Base-by-base conservation (phyloP, 2,888 invertebrate species). In the Meliscaeva auricollis region DNA sequence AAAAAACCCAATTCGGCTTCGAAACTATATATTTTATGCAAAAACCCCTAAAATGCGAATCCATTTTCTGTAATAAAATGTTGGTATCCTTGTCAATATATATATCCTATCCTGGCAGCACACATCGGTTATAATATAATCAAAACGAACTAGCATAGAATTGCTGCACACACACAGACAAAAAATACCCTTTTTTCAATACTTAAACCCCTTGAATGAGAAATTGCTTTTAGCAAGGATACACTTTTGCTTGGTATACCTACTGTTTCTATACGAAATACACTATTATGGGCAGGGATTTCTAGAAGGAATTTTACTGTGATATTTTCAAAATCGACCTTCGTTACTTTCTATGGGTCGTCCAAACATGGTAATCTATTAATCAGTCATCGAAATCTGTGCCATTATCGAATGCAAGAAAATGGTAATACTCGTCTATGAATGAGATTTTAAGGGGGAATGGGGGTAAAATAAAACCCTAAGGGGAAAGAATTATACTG, bases 351-450 rank as follows among this genome's bases (percentile, higher is more conserved):
- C 66, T 68, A 68, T 68, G 44, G 54, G 38, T 35, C 73, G 73
- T 74, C 79, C 79, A 79, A 74, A 79, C 74, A 70, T 41, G 56
- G 69, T 79, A 79, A 83, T 83, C 79, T 79, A 83, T 78, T 83
- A 78, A 83, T 78, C 74, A 83, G 82, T 77, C 79, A 79, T 83
- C 74, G 83, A 74, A 79, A 75, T 83, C 79, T 64, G 64, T 79
- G 56, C 69, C 62, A 64, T 74, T 72, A 56, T 56, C 73, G 72
- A 64, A 48, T 68, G 56, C 58, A 58, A 30, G 75, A 66, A 35
- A 75, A 54, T 22, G 13, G 38, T 56, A 46, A 52, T 62, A 32
- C n/a, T 50, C 11, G 54, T 26, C 11, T 30, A 17, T 30, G 32
- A 50, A 48, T 46, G 44, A 2, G 15, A 32, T 7, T 11, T n/a